A percentile compares a stretch with the other conserved stretches of the same genome.
Evolutionary conservation across 2,113 vertebrate species (phyloP).

Genomic region (Heliornis fulica): DNA sequence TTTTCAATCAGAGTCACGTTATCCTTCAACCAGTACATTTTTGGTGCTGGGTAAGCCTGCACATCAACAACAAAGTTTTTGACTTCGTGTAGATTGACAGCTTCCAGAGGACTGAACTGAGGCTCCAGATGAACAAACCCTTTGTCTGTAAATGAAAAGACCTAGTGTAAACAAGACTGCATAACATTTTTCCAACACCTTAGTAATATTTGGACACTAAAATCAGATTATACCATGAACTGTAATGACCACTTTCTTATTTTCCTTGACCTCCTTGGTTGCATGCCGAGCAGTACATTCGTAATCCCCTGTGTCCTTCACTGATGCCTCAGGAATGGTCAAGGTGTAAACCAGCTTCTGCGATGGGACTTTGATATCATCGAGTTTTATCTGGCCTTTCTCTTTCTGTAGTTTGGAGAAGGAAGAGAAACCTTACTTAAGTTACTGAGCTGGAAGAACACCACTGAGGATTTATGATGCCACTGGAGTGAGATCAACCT

Average conservation of each 20-base stretch:
- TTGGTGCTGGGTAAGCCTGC: conserved; percentile 83
- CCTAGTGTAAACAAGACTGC: background rate
- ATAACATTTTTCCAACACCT: background rate
- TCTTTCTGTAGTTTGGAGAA: conserved; percentile 66
- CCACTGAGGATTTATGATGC: background rate
- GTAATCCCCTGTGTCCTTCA: conserved; percentile 92
- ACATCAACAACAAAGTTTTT: conserved; percentile 85
- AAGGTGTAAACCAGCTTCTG: conserved; percentile 85
- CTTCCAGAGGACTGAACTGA: conserved; percentile 78
- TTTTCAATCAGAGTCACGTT: conserved; percentile 84
- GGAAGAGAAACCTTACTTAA: background rate
- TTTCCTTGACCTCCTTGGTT: conserved; percentile 82
- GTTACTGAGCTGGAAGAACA: background rate
- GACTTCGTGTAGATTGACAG: conserved; percentile 88
- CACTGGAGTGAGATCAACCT: background rate
- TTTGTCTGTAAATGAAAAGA: conserved; percentile 77
- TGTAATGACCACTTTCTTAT: conserved; percentile 82
- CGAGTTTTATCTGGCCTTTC: conserved; percentile 73
- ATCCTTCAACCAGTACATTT: conserved; percentile 91
- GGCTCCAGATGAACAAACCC: conserved; percentile 84
- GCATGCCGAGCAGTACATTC: conserved; percentile 89
- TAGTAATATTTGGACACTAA: background rate
- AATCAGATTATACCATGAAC: conserved; percentile 84
- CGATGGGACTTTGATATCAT: conserved; percentile 75
- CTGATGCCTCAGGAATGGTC: conserved; percentile 84